Base-by-base conservation (phyloP, 2,797 vertebrate species). In the Poecilia wingei region DNA sequence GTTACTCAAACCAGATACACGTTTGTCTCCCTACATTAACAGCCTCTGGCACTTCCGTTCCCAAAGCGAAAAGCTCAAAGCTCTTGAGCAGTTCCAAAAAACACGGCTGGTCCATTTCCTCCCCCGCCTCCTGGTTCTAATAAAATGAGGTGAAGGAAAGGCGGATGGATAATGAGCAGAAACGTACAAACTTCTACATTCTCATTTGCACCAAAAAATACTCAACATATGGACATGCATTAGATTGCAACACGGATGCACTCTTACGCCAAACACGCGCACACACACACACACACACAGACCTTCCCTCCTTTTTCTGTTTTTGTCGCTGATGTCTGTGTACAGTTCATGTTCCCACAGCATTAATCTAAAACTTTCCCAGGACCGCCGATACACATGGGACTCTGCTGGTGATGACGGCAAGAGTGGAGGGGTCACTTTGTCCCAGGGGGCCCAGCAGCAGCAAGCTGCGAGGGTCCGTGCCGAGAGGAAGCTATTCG, bases 331-430 rank as follows among this genome's bases (percentile, higher is more conserved):
- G 78, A 73, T 88, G 77, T 81, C 73, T 84, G 81, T 79, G 89
- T 90, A 87, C 89, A 93, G 93, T 94, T 93, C 86, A 94, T 72
- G 76, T 96, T 96, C 95, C 95, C 95, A 96, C 94, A 95, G 92
- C 93, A 83, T 87, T 86, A 74, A 72, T 84, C 89, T 88, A 72
- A 81, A 93, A 92, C 92, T 96, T 96, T 96, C 96, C 95, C 95
- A 96, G 94, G 95, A 83, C 82, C 76, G 69, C 79, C 82, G 88
- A 93, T 94, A 91, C 94, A 90, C 92, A 92, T 83, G 92, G 91
- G 91, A 92, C 88, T 53, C 72, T 80, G 78, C 92, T 86, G 82
- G 89, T 90, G 92, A 93, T 79, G 77, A 85, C 72, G 79, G 55
- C 75, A 36, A 78, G 83, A 92, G 84, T 46, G 13, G 49, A 53